Evolutionary conservation across 2,888 invertebrate genomes (phyloP), one percentile per base, ranked within the genome.

Genomic region (Hyalella azteca): DNA sequence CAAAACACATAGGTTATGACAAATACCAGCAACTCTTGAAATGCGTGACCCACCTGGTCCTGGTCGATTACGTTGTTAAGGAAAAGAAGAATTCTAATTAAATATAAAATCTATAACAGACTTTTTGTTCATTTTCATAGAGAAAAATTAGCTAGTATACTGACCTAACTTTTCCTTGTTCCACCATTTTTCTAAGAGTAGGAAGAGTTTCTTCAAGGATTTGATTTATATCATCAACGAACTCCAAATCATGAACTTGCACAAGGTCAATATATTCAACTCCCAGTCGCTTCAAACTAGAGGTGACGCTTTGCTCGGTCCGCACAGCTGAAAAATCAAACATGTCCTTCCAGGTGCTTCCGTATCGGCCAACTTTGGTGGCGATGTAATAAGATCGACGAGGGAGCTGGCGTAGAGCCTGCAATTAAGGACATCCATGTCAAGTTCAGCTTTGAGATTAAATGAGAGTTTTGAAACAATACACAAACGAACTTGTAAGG

Each of bases 201-300:
- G 97, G 97, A 50, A 98, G 88, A 0, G 96, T 96, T 88, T 97
- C 96, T 78, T 93, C 93, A 0, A 96, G 86, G 3, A 98, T 90
- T 13, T 93, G 88, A 59, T 94, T 92, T 29, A 92, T 88, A 83
- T 91, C 92, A 40, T 78, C 19, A 0, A 95, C 94, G 87, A 96
- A 97, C 54, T 82, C 96, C 79, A 94, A 89, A 86, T 98, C 97
- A 86, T 97, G 97, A 26, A 95, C 96, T 91, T 96, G 96, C 86
- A 97, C 92, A 39, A 97, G 88, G 87, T 98, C 97, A 0, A 97
- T 91, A 87, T 95, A 95, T 82, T 93, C 92, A 81, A 97, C 86
- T 0, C 93, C 92, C 19, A 98, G 89, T 22, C 91, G 89, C 80
- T 90, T 87, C 73, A 97, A 89, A 84, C 95, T 96, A 78, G 90